Conservation (phyloP, 2,797 vertebrate genomes). For the Macropodus opercularis region DNA sequence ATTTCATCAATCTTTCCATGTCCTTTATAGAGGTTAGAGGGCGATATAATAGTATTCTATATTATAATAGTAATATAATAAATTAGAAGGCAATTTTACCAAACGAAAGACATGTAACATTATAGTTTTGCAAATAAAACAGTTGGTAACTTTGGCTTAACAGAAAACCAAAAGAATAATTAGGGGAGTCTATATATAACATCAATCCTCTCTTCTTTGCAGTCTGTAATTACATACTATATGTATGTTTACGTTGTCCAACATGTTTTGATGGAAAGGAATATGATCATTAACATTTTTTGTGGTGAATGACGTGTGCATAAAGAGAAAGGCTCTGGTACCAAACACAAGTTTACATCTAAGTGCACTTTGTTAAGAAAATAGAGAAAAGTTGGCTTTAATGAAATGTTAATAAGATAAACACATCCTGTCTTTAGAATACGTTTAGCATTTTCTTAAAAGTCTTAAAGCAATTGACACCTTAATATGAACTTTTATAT, state of each 20-base stretch:
- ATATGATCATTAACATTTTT: no score
- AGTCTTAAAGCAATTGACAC: no score
- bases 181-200: background rate
- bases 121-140: background rate
- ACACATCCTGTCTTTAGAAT: background rate
- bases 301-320: no score
- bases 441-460: no score
- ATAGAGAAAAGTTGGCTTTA: background rate
- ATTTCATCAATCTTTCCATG: background rate
- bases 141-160: background rate
- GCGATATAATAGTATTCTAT: no score
- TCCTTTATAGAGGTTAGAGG: background rate
- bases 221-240: no score
- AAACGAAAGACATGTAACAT: background rate
- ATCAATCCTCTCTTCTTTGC: background rate
- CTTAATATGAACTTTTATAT: no score
- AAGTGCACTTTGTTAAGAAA: background rate
- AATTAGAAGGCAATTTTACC: no score
- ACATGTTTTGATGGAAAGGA: background rate
- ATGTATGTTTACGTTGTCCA: background rate
- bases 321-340: background rate
- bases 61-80: no score
- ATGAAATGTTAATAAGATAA: background rate
- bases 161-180: background rate
- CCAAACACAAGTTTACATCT: background rate